These are phyloP conservation scores for Syngnathus rostellatus DNA, from an alignment of 2,797 vertebrate species.

Conservation along the genomic window DNA sequence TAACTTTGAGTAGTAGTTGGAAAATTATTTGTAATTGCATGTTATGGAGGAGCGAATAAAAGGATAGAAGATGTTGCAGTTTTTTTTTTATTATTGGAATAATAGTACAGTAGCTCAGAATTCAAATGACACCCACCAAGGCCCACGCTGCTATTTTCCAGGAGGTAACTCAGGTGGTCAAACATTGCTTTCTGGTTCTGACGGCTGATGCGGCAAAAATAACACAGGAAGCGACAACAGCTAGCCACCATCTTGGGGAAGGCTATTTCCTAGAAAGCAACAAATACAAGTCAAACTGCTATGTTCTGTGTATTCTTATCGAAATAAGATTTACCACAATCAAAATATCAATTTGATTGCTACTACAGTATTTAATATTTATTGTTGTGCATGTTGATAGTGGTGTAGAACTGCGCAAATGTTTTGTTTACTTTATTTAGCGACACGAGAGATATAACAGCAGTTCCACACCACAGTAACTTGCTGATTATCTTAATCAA, in stretches of 20 bases:
- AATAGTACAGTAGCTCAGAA: not conserved
- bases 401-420: too few relatives aligned
- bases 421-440: too few relatives aligned
- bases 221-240: constrained; percentile 96
- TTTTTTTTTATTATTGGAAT: not conserved
- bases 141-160: constrained; percentile 97
- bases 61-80: not conserved
- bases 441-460: too few relatives aligned
- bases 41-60: not conserved
- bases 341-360: too few relatives aligned
- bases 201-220: constrained; percentile 97
- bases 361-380: too few relatives aligned
- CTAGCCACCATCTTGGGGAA: constrained; percentile 99
- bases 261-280: constrained; percentile 77
- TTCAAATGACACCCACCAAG: constrained; percentile 70
- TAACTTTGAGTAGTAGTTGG: not conserved
- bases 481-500: not conserved
- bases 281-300: constrained; percentile 10
- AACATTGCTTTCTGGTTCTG: constrained; percentile 99
- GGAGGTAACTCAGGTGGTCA: constrained; percentile 93
- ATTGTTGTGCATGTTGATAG: too few relatives aligned
- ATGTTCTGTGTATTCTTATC: not conserved
- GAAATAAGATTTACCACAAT: too few relatives aligned
- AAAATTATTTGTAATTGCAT: not conserved
- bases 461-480: not conserved